Evolutionary conservation across 1,140 invertebrate species (phyloP).

Genomic region (Tetraneura akinire): DNA sequence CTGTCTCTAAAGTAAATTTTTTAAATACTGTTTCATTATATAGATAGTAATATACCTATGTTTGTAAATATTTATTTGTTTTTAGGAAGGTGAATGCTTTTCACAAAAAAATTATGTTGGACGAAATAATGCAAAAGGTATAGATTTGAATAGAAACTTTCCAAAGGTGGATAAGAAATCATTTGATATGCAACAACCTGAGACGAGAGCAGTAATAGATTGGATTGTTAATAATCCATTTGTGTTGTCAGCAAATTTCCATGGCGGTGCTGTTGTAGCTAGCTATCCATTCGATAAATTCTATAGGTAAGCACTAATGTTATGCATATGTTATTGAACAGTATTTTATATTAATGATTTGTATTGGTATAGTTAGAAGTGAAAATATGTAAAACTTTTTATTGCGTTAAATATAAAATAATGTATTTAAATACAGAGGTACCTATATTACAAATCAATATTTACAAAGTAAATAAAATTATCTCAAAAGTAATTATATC

Average conservation of each 20-base stretch:
- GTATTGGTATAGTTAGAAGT: neutral
- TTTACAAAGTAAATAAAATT: no score
- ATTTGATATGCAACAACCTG: constrained; percentile 71
- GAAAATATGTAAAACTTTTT: no score
- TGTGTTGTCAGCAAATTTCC: constrained; percentile 87
- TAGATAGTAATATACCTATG: neutral
- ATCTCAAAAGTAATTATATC: no score
- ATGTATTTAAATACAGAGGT: no score
- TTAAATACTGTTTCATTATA: neutral
- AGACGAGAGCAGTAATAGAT: constrained; percentile 88
- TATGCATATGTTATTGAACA: neutral
- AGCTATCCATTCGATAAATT: constrained; percentile 86
- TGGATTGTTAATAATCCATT: constrained; percentile 85
- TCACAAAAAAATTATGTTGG: constrained; percentile 69
- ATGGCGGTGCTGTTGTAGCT: constrained; percentile 88
- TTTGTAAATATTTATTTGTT: constrained; percentile 51
- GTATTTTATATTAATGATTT: neutral
- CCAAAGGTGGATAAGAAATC: constrained; percentile 70
- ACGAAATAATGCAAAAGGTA: constrained; percentile 74
- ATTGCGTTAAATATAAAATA: no score
- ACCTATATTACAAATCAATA: no score
- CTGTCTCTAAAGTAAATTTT: constrained; percentile 67
- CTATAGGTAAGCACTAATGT: constrained; percentile 62
- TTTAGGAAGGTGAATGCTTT: constrained; percentile 78
- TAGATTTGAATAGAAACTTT: constrained; percentile 87